phyloP scores from a whole-genome alignment of 2,888 invertebrate species.

The Amorpha juglandis region DNA sequence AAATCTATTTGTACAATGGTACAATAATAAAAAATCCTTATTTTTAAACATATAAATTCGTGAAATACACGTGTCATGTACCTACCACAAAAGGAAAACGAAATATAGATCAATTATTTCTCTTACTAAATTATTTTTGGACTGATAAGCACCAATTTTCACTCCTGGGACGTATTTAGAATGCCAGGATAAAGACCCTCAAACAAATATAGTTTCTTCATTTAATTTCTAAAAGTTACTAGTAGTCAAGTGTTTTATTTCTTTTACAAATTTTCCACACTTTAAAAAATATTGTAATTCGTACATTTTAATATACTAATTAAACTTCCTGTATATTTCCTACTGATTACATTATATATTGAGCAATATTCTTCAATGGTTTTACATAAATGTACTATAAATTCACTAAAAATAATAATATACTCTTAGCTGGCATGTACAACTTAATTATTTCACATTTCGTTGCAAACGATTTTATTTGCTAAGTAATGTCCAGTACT shows the following conservation, averaged over 20 bases:
- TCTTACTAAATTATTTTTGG: conserved; percentile 10
- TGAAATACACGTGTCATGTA: conserved; percentile 25
- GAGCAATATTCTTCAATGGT: conserved; percentile 22
- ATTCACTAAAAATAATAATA: not conserved
- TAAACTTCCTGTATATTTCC: not conserved
- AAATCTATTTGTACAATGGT: conserved; percentile 29
- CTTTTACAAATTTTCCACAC: not conserved
- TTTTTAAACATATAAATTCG: conserved; percentile 33
- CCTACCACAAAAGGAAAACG: conserved; percentile 25
- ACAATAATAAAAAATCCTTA: conserved; percentile 27
- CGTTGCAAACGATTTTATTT: not conserved
- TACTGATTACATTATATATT: conserved; percentile 3
- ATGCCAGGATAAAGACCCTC: not conserved
- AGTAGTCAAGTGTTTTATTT: no score
- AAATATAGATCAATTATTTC: not conserved
- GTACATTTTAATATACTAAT: not conserved
- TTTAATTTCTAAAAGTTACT: no score
- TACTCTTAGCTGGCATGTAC: not conserved
- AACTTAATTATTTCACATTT: not conserved
- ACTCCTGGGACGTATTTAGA: conserved; percentile 16
- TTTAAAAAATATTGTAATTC: not conserved
- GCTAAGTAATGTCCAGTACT: not conserved
- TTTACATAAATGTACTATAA: conserved; percentile 3
- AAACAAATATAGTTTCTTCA: no score
- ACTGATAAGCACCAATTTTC: conserved; percentile 28